phyloP scores from a whole-genome alignment of 2,113 vertebrate species.

The Rhea pennata region DNA sequence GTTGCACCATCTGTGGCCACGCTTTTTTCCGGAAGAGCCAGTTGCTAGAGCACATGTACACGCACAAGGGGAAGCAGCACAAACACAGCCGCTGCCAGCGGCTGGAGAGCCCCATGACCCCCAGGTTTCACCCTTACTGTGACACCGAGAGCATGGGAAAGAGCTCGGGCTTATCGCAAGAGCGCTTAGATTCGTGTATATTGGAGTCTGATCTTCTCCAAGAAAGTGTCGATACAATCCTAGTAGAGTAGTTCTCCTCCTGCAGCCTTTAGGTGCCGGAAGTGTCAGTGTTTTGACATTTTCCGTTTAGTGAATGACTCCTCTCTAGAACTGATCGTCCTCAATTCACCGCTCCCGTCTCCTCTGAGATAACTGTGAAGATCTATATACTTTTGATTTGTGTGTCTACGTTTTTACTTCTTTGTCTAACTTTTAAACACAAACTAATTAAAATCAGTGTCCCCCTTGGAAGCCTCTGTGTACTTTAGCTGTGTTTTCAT shows the following conservation, averaged over 20 bases:
- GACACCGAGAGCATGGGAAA: constrained; percentile 75
- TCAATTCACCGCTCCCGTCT: not conserved
- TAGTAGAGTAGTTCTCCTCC: constrained; percentile 80
- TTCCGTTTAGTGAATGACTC: not conserved
- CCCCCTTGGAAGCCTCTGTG: not conserved
- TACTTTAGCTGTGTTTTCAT: not conserved
- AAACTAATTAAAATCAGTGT: not conserved
- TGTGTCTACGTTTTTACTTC: constrained; percentile 22
- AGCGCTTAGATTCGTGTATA: constrained; percentile 87
- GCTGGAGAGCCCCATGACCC: constrained; percentile 80
- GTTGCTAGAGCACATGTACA: constrained; percentile 94
- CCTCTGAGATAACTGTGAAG: constrained; percentile 23
- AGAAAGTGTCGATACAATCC: constrained; percentile 85
- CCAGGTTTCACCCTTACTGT: constrained; percentile 82
- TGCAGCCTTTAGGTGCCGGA: not conserved
- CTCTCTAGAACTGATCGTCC: not conserved
- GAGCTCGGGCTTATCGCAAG: constrained; percentile 78
- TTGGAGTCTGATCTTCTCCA: constrained; percentile 89
- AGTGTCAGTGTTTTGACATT: not conserved
- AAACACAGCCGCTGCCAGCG: constrained; percentile 85
- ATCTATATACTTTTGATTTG: not conserved
- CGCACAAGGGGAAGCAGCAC: constrained; percentile 87
- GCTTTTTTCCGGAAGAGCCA: constrained; percentile 90
- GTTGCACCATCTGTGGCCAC: constrained; percentile 89
- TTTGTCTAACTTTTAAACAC: not conserved